Percentiles rank a stretch among this genome's conserved stretches.
Evolutionary conservation across 23 tunicate species (phyloP).

Genomic region (Clavelina lepadiformis): DNA sequence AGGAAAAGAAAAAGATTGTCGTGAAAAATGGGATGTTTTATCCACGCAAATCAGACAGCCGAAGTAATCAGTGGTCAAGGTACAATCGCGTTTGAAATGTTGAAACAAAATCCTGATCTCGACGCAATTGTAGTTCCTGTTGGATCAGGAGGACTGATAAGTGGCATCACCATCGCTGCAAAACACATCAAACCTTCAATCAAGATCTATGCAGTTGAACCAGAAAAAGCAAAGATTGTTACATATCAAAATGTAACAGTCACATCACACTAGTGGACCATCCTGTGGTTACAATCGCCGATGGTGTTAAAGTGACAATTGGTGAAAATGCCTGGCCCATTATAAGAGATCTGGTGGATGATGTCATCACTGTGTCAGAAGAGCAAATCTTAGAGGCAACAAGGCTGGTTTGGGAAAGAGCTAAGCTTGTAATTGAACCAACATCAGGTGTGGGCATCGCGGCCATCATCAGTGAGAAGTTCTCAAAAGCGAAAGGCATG

Average conservation of each 20-base stretch:
- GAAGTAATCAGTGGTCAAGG: slow-evolving; percentile 85
- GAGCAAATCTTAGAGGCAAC: slow-evolving; percentile 77
- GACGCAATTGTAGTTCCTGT: slow-evolving; percentile 86
- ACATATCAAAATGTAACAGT: slow-evolving; percentile 52
- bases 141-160: slow-evolving; percentile 92
- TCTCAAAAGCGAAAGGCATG: slow-evolving; percentile 4
- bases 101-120: slow-evolving; percentile 73
- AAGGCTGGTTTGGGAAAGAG: slow-evolving; percentile 71
- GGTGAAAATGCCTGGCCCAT: slow-evolving; percentile 97
- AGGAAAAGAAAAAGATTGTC: slow-evolving; percentile 32
- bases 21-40: slow-evolving; percentile 44
- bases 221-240: slow-evolving; percentile 89
- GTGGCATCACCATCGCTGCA: slow-evolving; percentile 88
- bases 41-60: slow-evolving; percentile 63
- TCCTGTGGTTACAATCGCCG: slow-evolving; percentile 75
- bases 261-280: slow-evolving; percentile 20
- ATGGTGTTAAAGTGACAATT: slow-evolving; percentile 78
- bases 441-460: slow-evolving; percentile 94
- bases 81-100: slow-evolving; percentile 88
- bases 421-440: slow-evolving; percentile 89
- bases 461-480: slow-evolving; percentile 43
- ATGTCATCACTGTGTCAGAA: slow-evolving; percentile 88
- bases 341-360: slow-evolving; percentile 86
- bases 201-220: slow-evolving; percentile 95
- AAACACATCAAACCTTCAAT: slow-evolving; percentile 62